Conservation (phyloP, 2,113 vertebrate species). For the Rissa tridactyla region DNA sequence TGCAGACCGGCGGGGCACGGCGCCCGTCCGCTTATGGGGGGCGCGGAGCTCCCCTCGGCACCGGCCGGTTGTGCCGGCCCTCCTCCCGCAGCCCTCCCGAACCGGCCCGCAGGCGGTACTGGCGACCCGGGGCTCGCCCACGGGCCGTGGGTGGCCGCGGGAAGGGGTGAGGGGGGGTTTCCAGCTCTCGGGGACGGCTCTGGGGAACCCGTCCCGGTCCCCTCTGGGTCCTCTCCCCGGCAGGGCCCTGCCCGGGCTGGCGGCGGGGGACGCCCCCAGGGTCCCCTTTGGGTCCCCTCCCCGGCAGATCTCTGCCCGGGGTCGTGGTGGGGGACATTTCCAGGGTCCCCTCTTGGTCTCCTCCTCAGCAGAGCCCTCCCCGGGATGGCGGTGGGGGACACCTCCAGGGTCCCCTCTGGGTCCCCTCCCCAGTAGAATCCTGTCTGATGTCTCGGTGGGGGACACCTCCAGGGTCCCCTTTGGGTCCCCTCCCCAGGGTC, state of each 20-base stretch:
- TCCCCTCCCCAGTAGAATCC: neutral
- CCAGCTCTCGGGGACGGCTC: neutral
- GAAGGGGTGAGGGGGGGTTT: neutral
- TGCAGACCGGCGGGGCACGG: neutral
- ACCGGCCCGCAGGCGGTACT: neutral
- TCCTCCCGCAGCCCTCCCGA: neutral
- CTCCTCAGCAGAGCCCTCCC: neutral
- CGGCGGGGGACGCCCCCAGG: too few species aligned
- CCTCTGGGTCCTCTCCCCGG: neutral
- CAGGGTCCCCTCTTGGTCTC: neutral
- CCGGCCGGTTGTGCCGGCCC: neutral
- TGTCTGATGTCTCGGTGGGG: neutral
- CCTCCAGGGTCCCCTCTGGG: neutral
- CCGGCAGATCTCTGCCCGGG: neutral
- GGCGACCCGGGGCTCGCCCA: neutral
- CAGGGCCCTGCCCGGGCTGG: neutral
- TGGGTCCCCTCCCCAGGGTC: neutral
- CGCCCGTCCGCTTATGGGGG: neutral
- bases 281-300: neutral
- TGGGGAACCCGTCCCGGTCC: neutral
- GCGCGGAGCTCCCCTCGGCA: neutral
- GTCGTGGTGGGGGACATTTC: neutral
- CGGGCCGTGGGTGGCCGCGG: neutral
- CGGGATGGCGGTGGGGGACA: neutral
- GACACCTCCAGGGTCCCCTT: neutral